Conservation (phyloP, 1,140 invertebrate species). For the Penaeus japonicus region DNA sequence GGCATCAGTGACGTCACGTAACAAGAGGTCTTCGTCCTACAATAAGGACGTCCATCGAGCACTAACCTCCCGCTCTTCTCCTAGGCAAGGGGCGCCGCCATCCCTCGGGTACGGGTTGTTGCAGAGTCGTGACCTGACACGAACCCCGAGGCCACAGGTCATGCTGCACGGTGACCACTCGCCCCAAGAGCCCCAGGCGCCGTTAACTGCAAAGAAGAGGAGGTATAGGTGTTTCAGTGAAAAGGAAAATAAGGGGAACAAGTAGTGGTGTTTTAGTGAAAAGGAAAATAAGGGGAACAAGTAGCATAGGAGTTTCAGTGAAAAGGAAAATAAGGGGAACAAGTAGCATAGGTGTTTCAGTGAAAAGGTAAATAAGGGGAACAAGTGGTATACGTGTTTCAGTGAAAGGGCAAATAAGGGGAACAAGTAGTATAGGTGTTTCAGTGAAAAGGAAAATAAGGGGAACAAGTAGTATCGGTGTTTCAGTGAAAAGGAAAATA, state of each 20-base stretch:
- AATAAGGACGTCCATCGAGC: not conserved
- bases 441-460: no score
- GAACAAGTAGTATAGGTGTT: no score
- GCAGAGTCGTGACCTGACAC: conserved; percentile 59
- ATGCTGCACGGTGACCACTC: conserved; percentile 63
- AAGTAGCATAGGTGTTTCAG: no score
- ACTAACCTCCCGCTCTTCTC: conserved; percentile 54
- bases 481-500: no score
- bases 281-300: no score
- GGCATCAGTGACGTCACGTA: not conserved
- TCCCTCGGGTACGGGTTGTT: conserved; percentile 60
- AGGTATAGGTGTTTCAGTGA: conserved; percentile 59
- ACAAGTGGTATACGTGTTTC: no score
- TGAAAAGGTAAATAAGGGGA: no score
- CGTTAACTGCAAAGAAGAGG: conserved; percentile 61
- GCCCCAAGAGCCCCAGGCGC: conserved; percentile 64
- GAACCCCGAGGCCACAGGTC: conserved; percentile 62
- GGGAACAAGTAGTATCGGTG: no score
- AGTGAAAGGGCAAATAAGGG: no score
- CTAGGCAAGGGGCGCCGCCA: conserved; percentile 54
- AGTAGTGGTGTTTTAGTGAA: no score
- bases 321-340: no score
- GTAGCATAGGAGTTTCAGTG: no score
- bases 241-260: not conserved
- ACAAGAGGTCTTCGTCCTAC: not conserved